These are phyloP conservation scores for Eupithecia insigniata DNA, from an alignment of 2,888 invertebrate species.

Conservation along the genomic window DNA sequence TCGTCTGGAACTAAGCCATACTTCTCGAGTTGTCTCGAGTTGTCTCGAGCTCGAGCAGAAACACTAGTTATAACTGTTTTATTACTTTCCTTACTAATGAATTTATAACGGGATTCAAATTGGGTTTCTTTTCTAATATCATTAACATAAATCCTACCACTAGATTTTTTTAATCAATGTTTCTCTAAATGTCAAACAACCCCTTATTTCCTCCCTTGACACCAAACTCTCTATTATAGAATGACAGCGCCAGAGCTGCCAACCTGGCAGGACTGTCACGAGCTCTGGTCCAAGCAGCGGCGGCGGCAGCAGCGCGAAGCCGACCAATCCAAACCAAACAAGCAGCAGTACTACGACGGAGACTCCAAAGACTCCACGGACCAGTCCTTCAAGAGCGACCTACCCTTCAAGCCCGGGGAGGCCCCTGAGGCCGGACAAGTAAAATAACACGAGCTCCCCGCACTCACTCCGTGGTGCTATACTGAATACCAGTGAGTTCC, in stretches of 20 bases:
- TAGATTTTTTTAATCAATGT: neutral
- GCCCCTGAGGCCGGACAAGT: conserved; percentile 69
- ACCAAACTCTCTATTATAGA: conserved; percentile 72
- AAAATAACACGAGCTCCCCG: conserved; percentile 69
- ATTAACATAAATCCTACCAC: neutral
- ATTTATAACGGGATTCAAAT: no score
- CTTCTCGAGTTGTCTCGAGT: no score
- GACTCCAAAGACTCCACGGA: conserved; percentile 57
- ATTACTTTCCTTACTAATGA: no score
- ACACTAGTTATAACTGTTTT: no score
- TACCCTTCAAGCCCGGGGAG: conserved; percentile 64
- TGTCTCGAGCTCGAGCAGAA: no score
- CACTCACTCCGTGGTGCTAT: conserved; percentile 41
- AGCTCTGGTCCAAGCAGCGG: conserved; percentile 99
- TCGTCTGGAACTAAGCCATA: no score
- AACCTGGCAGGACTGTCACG: conserved; percentile 99
- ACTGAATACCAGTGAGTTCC: conserved; percentile 36
- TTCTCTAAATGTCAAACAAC: neutral
- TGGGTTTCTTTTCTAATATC: no score
- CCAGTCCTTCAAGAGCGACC: conserved; percentile 42
- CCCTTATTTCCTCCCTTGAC: neutral
- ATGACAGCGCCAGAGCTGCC: conserved; percentile 94
- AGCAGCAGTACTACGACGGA: conserved; percentile 57
- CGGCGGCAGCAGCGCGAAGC: conserved; percentile 92
- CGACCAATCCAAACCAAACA: conserved; percentile 77